A percentile compares a stretch with the other conserved stretches of the same genome.
Conservation (phyloP, 1,140 invertebrate species). For the Brachionus calyciflorus region DNA sequence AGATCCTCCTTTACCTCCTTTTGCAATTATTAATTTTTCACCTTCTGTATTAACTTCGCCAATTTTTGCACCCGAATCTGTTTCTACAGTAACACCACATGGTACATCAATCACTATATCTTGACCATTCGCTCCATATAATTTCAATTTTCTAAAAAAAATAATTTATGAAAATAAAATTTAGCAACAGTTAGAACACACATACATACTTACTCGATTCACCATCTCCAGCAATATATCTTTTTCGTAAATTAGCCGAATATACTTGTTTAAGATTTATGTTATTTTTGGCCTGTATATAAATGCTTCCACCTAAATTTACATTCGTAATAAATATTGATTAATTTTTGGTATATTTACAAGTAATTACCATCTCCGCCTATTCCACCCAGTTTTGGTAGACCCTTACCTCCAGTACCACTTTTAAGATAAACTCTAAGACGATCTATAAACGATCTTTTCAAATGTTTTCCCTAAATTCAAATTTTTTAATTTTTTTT, state of each 20-base stretch:
- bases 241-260: slow-evolving; percentile 18
- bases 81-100: slow-evolving; percentile 9
- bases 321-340: neutral
- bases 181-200: neutral
- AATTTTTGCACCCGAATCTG: neutral
- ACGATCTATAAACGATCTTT: slow-evolving; percentile 30
- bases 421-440: slow-evolving; percentile 33
- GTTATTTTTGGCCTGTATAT: slow-evolving; percentile 22
- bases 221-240: slow-evolving; percentile 44
- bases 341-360: too few relatives aligned
- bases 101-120: slow-evolving; percentile 36
- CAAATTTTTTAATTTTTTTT: neutral
- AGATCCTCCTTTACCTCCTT: slow-evolving; percentile 67
- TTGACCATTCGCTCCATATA: neutral
- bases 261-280: slow-evolving; percentile 43
- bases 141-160: slow-evolving; percentile 31
- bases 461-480: slow-evolving; percentile 41
- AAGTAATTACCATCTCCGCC: slow-evolving; percentile 39
- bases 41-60: slow-evolving; percentile 30
- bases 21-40: slow-evolving; percentile 11
- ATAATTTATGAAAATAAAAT: neutral
- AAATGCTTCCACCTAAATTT: slow-evolving; percentile 23
- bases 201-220: slow-evolving; percentile 35
- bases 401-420: slow-evolving; percentile 44
- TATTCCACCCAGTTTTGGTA: slow-evolving; percentile 12